Evolutionary conservation across 2,113 vertebrate species (phyloP), one percentile per base, ranked within the genome.

Genomic region (Antechinus stuartii): DNA sequence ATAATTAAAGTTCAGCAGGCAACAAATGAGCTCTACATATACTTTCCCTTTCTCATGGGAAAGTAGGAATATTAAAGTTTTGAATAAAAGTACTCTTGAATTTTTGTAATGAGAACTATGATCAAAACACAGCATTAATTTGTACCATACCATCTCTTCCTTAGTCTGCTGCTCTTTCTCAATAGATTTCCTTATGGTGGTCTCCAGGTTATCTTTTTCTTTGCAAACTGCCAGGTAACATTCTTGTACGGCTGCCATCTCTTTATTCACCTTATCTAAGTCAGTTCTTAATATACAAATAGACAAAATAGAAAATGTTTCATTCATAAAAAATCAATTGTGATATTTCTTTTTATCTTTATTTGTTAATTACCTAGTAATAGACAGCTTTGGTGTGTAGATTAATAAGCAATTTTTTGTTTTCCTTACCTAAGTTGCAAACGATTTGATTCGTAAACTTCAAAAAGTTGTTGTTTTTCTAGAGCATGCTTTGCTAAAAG

Each of bases 171-270:
- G 98, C 30, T 99, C 98, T 93, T 98, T 98, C 8, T 98, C 98
- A 92, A 99, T 91, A 91, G 94, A 97, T 97, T 98, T 97, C 68
- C 97, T 98, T 90, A 99, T 95, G 50, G 95, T 96, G 35, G 97
- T 97, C 94, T 99, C 99, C 35, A 99, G 98, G 50, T 95, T 89
- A 93, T 99, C 99, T 96, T 99, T 99, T 97, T 99, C 99, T 92
- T 96, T 98, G 98, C 99, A 99, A 76, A 99, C 98, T 30, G 99
- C 98, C 8, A 99, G 98, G 98, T 99, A 99, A 97, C 99, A 99
- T 89, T 99, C 99, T 97, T 99, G 99, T 91, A 99, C 99, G 0
- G 97, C 96, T 35, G 97, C 96, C 96, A 99, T 97, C 97, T 99
- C 99, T 95, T 99, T 99, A 91, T 97, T 99, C 94, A 99, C 95